Percentiles rank a stretch among this genome's conserved stretches.
Conservation (phyloP, 2,888 invertebrate species). For the Pheosia tremula region DNA sequence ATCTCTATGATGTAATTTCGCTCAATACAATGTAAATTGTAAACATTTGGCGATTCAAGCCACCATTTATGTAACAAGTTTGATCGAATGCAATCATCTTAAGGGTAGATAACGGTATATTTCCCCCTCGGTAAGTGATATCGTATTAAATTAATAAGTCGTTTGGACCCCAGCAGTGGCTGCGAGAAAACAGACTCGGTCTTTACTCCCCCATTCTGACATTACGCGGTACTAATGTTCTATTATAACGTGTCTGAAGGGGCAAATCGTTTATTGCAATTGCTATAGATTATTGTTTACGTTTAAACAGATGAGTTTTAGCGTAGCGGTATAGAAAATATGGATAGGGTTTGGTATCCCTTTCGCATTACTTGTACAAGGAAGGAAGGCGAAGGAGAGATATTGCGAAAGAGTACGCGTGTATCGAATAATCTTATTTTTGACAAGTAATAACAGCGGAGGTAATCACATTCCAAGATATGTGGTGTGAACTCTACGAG, state of each 20-base stretch:
- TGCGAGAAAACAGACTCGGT: constrained; percentile 51
- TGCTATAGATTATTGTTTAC: constrained; percentile 17
- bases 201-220: constrained; percentile 28
- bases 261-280: constrained; percentile 19
- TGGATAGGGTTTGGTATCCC: no score
- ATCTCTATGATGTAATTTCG: background rate
- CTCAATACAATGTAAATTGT: background rate
- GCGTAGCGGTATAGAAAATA: background rate
- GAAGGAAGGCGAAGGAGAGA: no score
- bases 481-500: no score
- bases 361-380: no score
- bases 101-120: constrained; percentile 43
- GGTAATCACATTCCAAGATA: no score
- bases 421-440: no score
- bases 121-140: constrained; percentile 51
- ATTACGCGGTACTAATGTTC: constrained; percentile 54
- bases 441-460: no score
- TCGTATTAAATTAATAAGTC: constrained; percentile 64
- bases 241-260: constrained; percentile 53
- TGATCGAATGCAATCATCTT: constrained; percentile 44
- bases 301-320: constrained; percentile 12
- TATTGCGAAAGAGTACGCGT: no score
- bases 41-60: constrained; percentile 1
- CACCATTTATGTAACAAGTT: constrained; percentile 39
- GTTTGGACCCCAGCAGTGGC: constrained; percentile 49